A percentile compares a stretch with the other conserved stretches of the same genome.
Evolutionary conservation across 2,113 vertebrate genomes (phyloP).

Genomic region (Empidonax alnorum): DNA sequence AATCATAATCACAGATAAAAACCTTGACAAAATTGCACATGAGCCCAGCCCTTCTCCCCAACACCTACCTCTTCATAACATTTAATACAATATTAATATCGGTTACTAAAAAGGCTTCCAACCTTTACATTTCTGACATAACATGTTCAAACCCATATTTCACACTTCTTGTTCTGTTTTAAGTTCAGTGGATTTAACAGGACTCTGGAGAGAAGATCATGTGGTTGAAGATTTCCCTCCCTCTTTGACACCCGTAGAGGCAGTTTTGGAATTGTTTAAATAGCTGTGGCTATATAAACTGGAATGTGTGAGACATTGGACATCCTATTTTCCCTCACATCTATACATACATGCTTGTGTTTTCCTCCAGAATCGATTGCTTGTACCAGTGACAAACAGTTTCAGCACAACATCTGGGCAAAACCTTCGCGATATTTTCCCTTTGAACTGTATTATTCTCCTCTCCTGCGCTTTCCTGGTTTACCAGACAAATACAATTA

Average conservation of each 20-base stretch:
- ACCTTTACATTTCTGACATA: conserved; percentile 77
- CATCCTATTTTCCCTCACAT: not conserved
- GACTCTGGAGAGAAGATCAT: conserved; percentile 79
- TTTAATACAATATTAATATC: conserved; percentile 84
- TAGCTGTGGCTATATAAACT: conserved; percentile 56
- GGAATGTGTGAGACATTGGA: not conserved
- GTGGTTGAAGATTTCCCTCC: conserved; percentile 78
- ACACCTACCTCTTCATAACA: conserved; percentile 77
- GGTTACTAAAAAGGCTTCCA: conserved; percentile 80
- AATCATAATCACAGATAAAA: conserved; percentile 83
- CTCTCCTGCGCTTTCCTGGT: conserved; percentile 29
- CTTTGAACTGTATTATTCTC: not conserved
- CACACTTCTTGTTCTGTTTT: conserved; percentile 82
- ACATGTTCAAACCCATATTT: conserved; percentile 81
- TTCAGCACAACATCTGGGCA: conserved; percentile 38
- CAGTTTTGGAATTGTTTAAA: conserved; percentile 76
- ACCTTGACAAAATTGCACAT: conserved; percentile 81
- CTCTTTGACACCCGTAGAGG: conserved; percentile 75
- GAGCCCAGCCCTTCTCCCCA: conserved; percentile 74
- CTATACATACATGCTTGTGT: not conserved
- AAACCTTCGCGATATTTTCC: not conserved
- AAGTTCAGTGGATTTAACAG: conserved; percentile 83
- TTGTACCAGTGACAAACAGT: not conserved
- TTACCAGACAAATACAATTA: conserved; percentile 59
- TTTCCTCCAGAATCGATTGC: not conserved